Conservation (phyloP, 2,888 invertebrate species). For the Thereva unica region DNA sequence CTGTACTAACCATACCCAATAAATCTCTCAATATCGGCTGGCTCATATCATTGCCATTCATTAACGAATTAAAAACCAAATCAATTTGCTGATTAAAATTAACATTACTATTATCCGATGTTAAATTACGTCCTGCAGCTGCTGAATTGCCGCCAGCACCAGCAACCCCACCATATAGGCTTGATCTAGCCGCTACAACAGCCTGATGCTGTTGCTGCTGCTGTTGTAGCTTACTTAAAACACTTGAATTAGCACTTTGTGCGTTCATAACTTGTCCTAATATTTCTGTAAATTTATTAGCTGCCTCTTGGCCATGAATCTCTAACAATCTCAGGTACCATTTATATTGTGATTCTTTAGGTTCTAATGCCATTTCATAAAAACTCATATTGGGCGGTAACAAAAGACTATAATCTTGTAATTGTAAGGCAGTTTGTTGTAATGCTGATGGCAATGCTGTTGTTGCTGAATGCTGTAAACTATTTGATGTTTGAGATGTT, state of each 20-base stretch:
- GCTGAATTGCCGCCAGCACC: background rate
- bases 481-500: conserved; percentile 44
- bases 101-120: conserved; percentile 40
- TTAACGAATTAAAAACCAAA: conserved; percentile 56
- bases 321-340: conserved; percentile 64
- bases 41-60: conserved; percentile 56
- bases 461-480: conserved; percentile 43
- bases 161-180: background rate
- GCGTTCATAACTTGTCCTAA: conserved; percentile 54
- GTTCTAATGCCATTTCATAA: conserved; percentile 63
- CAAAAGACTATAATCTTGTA: conserved; percentile 56
- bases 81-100: conserved; percentile 58
- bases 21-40: conserved; percentile 57
- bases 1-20: conserved; percentile 52
- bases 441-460: conserved; percentile 48
- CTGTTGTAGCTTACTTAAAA: conserved; percentile 41
- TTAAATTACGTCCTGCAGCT: background rate
- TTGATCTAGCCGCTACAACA: conserved; percentile 1
- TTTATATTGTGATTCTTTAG: conserved; percentile 60
- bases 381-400: conserved; percentile 63
- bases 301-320: conserved; percentile 62
- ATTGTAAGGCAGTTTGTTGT: conserved; percentile 44
- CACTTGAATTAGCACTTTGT: conserved; percentile 47
- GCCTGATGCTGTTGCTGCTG: conserved; percentile 19
- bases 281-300: conserved; percentile 62